These are phyloP conservation scores for Brachirus orientalis DNA, from an alignment of 2,113 vertebrate species.

Conservation along the genomic window DNA sequence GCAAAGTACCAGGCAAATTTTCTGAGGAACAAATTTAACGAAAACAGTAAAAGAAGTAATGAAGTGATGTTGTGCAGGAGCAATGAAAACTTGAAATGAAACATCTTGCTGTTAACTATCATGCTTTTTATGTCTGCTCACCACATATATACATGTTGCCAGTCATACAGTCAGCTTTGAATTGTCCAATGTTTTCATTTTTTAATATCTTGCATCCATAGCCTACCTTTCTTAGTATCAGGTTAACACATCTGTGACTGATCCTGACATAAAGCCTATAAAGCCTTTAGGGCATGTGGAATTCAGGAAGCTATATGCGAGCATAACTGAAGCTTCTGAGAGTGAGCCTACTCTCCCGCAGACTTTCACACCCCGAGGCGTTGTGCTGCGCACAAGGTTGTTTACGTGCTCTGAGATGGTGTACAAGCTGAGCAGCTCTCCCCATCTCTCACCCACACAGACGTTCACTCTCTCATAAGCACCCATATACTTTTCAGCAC, in stretches of 20 bases:
- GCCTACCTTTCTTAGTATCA: slow-evolving; percentile 16
- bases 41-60: background rate
- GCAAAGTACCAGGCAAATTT: slow-evolving; percentile 3
- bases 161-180: background rate
- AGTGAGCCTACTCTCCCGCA: slow-evolving; percentile 48
- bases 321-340: slow-evolving; percentile 36
- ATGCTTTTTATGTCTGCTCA: background rate
- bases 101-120: background rate
- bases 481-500: slow-evolving; percentile 49
- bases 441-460: slow-evolving; percentile 56
- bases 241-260: slow-evolving; percentile 45
- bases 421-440: slow-evolving; percentile 43
- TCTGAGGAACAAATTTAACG: background rate
- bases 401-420: slow-evolving; percentile 64
- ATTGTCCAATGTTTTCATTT: background rate
- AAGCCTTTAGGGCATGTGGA: slow-evolving; percentile 46
- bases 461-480: slow-evolving; percentile 47
- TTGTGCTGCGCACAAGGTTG: slow-evolving; percentile 68
- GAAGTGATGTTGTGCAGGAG: background rate
- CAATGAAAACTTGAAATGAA: background rate
- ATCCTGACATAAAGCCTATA: slow-evolving; percentile 46
- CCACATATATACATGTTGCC: background rate
- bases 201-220: background rate
- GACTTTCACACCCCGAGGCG: slow-evolving; percentile 68
- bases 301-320: slow-evolving; percentile 53